A percentile compares a stretch with the other conserved stretches of the same genome.
These are phyloP conservation scores for Ammodytes marinus DNA, from an alignment of 2,113 vertebrate species.

Conservation along the genomic window DNA sequence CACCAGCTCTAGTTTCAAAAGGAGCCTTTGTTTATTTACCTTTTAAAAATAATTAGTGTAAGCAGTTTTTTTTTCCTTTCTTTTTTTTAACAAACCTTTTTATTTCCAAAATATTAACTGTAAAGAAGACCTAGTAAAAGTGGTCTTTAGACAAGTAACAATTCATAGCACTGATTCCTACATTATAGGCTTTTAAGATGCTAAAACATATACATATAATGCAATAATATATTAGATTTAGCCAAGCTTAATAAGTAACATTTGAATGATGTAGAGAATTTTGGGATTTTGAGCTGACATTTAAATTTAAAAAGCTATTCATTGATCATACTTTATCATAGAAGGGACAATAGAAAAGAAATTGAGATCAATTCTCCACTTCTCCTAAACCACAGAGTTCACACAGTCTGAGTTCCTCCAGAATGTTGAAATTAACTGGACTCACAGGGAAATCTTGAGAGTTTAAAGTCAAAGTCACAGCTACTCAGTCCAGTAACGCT, in stretches of 20 bases:
- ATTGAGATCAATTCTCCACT: too few relatives aligned
- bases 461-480: not conserved
- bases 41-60: constrained; percentile 55
- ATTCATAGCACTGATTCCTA: not conserved
- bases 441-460: not conserved
- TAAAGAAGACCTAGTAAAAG: not conserved
- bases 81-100: not conserved
- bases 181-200: not conserved
- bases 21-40: constrained; percentile 20
- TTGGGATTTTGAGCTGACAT: too few relatives aligned
- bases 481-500: too few relatives aligned
- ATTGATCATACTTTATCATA: too few relatives aligned
- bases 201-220: not conserved
- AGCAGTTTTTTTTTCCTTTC: constrained; percentile 32
- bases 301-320: too few relatives aligned
- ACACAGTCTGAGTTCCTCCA: too few relatives aligned
- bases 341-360: too few relatives aligned
- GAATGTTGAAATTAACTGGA: not conserved
- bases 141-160: not conserved
- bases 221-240: not conserved
- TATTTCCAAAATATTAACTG: constrained; percentile 21
- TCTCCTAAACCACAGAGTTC: too few relatives aligned
- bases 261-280: too few relatives aligned
- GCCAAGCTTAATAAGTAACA: not conserved
- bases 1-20: constrained; percentile 59